Conservation (phyloP, 2,113 vertebrate genomes). For the Coturnix japonica region DNA sequence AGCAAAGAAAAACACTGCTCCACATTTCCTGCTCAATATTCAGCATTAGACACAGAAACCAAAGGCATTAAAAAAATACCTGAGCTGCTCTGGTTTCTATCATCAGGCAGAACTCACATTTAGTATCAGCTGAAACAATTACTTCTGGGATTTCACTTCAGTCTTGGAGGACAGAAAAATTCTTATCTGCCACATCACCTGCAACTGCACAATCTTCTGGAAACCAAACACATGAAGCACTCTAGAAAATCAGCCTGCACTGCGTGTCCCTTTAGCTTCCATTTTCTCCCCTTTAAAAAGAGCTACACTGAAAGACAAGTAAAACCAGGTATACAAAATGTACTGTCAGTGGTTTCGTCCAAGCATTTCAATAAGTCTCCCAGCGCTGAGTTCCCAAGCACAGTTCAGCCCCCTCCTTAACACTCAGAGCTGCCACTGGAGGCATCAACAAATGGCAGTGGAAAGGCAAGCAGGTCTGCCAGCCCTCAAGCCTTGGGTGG, state of each 20-base stretch:
- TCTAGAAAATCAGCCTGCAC: neutral
- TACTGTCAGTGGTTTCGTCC: neutral
- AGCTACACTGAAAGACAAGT: rapidly evolving
- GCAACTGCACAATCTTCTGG: neutral
- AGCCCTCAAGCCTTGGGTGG: neutral
- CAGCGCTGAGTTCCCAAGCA: neutral
- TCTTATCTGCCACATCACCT: neutral
- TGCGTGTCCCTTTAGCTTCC: neutral
- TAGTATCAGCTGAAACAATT: neutral
- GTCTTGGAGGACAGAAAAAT: neutral
- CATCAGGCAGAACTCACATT: neutral
- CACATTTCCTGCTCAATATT: neutral
- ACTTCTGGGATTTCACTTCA: neutral
- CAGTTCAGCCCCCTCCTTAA: neutral
- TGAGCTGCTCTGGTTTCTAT: neutral
- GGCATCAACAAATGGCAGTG: neutral
- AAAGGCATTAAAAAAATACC: neutral
- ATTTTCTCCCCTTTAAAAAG: neutral
- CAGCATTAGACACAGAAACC: neutral
- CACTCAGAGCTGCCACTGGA: neutral
- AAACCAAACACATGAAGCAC: neutral
- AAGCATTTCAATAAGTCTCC: neutral
- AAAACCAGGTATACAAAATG: neutral
- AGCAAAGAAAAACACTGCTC: neutral
- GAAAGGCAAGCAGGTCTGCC: neutral